Conservation (phyloP, 2,888 invertebrate genomes). For the Frankliniella fusca region DNA sequence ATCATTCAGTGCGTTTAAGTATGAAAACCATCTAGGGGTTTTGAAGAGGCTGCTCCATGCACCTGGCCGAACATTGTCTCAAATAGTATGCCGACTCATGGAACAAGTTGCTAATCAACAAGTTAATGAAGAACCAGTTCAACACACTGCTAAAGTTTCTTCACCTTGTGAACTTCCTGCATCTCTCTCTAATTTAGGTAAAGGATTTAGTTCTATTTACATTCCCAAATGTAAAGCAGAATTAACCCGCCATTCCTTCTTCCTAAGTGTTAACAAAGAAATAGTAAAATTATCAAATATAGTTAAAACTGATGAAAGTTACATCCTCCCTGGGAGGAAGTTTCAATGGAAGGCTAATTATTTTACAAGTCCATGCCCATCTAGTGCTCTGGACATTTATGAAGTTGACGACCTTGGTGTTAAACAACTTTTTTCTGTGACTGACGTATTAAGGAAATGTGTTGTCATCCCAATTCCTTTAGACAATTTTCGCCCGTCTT, state of each 20-base stretch:
- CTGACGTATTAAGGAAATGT: neutral
- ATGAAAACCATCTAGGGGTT: neutral
- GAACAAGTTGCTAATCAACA: neutral
- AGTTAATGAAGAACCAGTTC: neutral
- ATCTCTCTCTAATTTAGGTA: neutral
- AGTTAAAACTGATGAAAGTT: neutral
- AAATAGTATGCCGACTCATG: neutral
- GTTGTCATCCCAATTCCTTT: neutral
- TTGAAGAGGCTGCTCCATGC: neutral
- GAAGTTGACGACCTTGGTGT: neutral
- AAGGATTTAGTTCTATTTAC: neutral
- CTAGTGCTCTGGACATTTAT: neutral
- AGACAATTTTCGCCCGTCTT: neutral
- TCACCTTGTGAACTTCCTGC: neutral
- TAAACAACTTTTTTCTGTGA: neutral
- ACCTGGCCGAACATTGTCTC: neutral
- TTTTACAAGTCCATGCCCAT: neutral
- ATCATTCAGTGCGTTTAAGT: neutral
- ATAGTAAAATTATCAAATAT: neutral
- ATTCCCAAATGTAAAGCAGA: neutral
- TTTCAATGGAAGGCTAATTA: neutral
- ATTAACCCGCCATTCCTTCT: neutral
- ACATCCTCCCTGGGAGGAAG: neutral
- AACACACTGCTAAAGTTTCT: too few relatives aligned
- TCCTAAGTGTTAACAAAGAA: neutral